Evolutionary conservation across 2,888 invertebrate genomes (phyloP).

Genomic region (Nysson spinosus): DNA sequence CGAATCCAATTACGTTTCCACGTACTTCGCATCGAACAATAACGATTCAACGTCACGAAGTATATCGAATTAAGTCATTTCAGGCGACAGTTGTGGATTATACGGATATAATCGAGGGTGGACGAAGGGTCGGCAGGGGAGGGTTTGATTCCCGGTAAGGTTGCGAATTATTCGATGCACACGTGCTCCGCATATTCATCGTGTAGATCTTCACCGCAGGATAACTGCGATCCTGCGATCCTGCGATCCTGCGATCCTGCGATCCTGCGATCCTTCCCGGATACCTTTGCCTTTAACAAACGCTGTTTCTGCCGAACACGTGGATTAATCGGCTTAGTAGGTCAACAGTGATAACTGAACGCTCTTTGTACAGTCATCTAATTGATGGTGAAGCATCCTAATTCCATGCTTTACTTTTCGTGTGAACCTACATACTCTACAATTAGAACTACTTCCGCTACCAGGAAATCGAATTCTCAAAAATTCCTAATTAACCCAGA

Average conservation of each 20-base stretch:
- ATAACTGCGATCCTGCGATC: not conserved
- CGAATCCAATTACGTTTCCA: no score
- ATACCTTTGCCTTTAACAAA: constrained; percentile 2
- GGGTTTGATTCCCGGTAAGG: not conserved
- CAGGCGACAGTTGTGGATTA: constrained; percentile 12
- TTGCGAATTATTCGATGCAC: constrained; percentile 15
- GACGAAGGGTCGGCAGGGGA: not conserved
- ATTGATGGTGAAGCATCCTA: constrained; percentile 46
- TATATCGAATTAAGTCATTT: constrained; percentile 5
- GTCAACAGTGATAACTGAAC: constrained; percentile 21
- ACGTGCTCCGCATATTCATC: constrained; percentile 11
- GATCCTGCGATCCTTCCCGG: not conserved
- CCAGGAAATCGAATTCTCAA: no score
- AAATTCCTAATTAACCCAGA: no score
- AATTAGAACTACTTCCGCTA: not conserved
- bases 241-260: not conserved
- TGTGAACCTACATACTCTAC: not conserved
- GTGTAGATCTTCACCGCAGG: not conserved
- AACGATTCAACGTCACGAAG: constrained; percentile 10
- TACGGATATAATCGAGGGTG: constrained; percentile 1
- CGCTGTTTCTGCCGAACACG: constrained; percentile 30
- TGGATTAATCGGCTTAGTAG: constrained; percentile 49
- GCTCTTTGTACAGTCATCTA: constrained; percentile 16
- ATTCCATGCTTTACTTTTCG: constrained; percentile 18
- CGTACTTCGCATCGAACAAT: not conserved